These are phyloP conservation scores for Aethina tumida DNA, from an alignment of 1,140 invertebrate species.

Conservation along the genomic window DNA sequence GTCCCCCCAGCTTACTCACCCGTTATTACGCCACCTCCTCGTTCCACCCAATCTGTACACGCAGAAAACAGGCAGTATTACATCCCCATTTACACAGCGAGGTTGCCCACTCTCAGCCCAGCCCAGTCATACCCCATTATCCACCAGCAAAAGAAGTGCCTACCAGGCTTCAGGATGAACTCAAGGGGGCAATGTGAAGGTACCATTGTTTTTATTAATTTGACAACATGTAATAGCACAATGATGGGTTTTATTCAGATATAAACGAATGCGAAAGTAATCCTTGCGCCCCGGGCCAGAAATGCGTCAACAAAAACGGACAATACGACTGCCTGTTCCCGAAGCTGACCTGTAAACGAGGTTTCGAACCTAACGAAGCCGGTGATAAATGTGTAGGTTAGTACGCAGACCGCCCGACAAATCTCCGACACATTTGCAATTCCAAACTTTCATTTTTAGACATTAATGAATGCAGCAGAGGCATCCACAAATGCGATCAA, in stretches of 20 bases:
- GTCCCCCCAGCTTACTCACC: conserved; percentile 2
- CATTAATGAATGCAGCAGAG: conserved; percentile 59
- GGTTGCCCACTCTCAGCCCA: background rate
- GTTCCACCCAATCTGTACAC: too few species aligned
- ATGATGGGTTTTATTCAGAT: conserved; percentile 28
- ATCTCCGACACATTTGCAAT: background rate
- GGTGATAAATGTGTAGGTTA: conserved; percentile 38
- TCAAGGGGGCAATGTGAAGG: conserved; percentile 40
- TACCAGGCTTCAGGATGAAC: conserved; percentile 45
- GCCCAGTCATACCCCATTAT: background rate
- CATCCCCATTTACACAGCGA: background rate
- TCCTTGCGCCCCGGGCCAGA: conserved; percentile 35
- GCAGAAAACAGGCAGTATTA: conserved; percentile 1
- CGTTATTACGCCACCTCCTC: too few species aligned
- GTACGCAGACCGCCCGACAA: too few species aligned
- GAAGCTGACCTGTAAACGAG: conserved; percentile 38
- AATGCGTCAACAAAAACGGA: conserved; percentile 47
- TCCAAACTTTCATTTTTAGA: conserved; percentile 33
- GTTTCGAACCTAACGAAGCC: conserved; percentile 37
- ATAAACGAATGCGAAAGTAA: conserved; percentile 39
- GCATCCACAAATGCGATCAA: conserved; percentile 52
- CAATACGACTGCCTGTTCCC: conserved; percentile 45
- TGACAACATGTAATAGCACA: conserved; percentile 42
- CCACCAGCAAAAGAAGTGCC: conserved; percentile 30
- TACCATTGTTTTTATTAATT: conserved; percentile 19